A percentile compares a stretch with the other conserved stretches of the same genome.
These are phyloP conservation scores for Euwallacea similis DNA, from an alignment of 1,140 invertebrate species.

Conservation along the genomic window DNA sequence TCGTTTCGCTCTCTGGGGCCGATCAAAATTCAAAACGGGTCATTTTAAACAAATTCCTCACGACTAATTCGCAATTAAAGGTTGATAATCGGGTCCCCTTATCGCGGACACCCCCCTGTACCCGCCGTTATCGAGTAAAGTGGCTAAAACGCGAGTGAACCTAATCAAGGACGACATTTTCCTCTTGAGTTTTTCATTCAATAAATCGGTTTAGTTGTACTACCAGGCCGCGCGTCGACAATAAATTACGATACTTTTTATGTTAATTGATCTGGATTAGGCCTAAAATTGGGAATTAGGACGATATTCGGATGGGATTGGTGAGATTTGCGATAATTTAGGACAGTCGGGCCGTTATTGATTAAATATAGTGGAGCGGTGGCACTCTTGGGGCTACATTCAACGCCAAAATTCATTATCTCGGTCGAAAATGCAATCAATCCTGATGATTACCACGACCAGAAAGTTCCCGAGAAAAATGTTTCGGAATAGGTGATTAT, in stretches of 20 bases:
- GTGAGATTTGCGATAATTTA: constrained; percentile 27
- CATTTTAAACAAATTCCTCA: constrained; percentile 48
- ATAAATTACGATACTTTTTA: constrained; percentile 32
- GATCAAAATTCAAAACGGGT: constrained; percentile 49
- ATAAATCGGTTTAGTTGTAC: constrained; percentile 35
- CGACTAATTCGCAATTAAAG: constrained; percentile 47
- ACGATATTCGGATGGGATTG: background rate
- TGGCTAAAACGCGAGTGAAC: constrained; percentile 10
- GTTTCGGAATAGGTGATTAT: constrained; percentile 49
- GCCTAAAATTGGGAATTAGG: constrained; percentile 1
- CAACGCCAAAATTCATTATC: constrained; percentile 21
- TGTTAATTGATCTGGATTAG: constrained; percentile 21
- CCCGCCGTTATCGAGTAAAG: constrained; percentile 34
- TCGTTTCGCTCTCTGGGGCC: constrained; percentile 41
- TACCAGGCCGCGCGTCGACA: constrained; percentile 33
- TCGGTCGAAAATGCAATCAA: constrained; percentile 45
- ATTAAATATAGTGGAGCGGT: constrained; percentile 36
- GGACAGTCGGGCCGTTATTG: constrained; percentile 29
- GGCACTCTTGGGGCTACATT: constrained; percentile 23
- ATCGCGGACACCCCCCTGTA: constrained; percentile 39
- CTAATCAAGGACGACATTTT: constrained; percentile 30
- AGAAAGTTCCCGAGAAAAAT: constrained; percentile 44
- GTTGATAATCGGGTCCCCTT: constrained; percentile 43
- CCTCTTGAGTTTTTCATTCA: constrained; percentile 36
- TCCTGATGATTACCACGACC: constrained; percentile 41